These are phyloP conservation scores for Nomia melanderi DNA, from an alignment of 1,140 invertebrate genomes.

Conservation along the genomic window DNA sequence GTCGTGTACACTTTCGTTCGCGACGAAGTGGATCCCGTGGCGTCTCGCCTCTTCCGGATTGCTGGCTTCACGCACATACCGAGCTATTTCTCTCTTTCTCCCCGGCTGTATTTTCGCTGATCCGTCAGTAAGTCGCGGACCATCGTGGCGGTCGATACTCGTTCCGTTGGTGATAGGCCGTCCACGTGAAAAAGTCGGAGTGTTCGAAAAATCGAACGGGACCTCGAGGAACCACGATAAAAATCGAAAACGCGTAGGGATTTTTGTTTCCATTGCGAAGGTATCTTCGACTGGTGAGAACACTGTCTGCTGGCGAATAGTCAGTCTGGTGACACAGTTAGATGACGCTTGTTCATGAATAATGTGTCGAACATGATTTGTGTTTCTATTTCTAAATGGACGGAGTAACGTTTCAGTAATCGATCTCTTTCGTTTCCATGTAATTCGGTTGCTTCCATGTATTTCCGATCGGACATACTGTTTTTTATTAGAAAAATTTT, in stretches of 20 bases:
- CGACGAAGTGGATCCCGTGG: background rate
- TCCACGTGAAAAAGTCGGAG: conserved; percentile 20
- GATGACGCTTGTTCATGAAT: background rate
- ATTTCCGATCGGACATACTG: too few species aligned
- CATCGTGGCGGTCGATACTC: conserved; percentile 41
- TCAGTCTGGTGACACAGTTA: background rate
- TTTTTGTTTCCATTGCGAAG: background rate
- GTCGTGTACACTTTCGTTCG: background rate
- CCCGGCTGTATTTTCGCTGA: conserved; percentile 45
- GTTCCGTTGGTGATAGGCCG: background rate
- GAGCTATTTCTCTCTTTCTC: conserved; percentile 47
- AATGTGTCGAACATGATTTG: background rate
- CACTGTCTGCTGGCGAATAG: background rate
- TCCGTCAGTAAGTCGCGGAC: conserved; percentile 55
- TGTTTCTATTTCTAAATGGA: too few species aligned
- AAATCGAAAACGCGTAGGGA: background rate
- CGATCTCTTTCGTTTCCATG: too few species aligned
- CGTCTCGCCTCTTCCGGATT: too few species aligned
- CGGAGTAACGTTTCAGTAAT: too few species aligned
- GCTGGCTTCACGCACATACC: conserved; percentile 22
- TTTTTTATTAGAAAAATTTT: too few species aligned
- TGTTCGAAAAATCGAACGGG: background rate
- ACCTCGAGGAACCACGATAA: conserved; percentile 4
- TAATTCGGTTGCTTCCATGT: too few species aligned
- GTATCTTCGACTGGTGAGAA: background rate